These are phyloP conservation scores for Drosophila nigrodunni DNA, from an alignment of 1,140 invertebrate genomes.

Conservation along the genomic window DNA sequence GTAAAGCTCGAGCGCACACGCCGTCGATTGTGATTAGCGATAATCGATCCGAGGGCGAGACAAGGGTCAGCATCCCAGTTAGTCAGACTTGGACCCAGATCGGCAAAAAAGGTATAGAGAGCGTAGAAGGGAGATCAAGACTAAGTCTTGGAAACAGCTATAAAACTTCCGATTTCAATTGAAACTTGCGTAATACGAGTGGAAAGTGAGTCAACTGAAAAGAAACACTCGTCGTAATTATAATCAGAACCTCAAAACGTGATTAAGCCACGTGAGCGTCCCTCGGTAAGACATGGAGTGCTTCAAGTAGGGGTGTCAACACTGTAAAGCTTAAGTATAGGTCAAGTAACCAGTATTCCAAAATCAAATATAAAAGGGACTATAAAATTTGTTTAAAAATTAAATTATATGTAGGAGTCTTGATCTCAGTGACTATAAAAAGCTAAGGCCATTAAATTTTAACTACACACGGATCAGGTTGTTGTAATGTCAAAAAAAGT, in stretches of 20 bases:
- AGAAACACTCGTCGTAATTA: background rate
- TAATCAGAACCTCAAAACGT: constrained; percentile 46
- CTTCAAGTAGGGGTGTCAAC: background rate
- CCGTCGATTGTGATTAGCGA: constrained; percentile 32
- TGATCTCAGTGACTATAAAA: too few species aligned
- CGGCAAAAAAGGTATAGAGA: too few species aligned
- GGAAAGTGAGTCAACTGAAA: constrained; percentile 25
- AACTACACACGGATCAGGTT: too few species aligned
- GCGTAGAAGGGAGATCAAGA: background rate
- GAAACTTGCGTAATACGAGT: constrained; percentile 18
- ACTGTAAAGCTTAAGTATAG: background rate
- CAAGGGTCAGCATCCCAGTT: constrained; percentile 10
- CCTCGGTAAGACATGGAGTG: background rate
- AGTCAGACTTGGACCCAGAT: constrained; percentile 14
- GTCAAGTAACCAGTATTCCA: background rate
- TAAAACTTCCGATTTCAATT: constrained; percentile 25
- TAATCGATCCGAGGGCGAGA: constrained; percentile 22
- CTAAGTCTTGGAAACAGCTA: constrained; percentile 9
- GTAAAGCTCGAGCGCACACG: constrained; percentile 24
- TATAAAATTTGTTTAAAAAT: too few species aligned
- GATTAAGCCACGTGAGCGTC: constrained; percentile 60
- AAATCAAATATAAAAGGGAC: too few species aligned
- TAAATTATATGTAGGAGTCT: too few species aligned
- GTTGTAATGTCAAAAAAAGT: too few species aligned
- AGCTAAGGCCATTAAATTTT: too few species aligned